Evolutionary conservation across 1,140 invertebrate species (phyloP), one percentile per base, ranked within the genome.

Genomic region (Zaprionus ghesquierei): DNA sequence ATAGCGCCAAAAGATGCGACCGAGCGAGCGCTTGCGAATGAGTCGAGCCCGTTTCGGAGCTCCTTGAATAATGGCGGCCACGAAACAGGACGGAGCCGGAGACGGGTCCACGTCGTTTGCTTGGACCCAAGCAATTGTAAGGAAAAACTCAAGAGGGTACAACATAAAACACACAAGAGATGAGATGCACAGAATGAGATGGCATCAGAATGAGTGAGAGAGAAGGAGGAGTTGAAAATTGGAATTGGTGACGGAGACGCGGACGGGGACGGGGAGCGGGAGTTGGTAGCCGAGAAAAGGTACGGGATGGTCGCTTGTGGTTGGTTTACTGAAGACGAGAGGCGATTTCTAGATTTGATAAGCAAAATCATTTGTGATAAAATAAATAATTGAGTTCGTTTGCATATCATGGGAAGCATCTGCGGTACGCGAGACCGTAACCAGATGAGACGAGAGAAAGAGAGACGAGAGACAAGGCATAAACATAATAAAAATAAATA

Each of bases 381-480:
- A 89, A 89, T 89, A 89, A 89, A 89, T 89, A 89, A 89, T 89
- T 89, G 84, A 89, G 84, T 89, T 89, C 84, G 84, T 89, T 89
- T 89, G 84, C 84, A 89, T 89, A 89, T 89, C 84, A 73, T 80
- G 84, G 84, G 74, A 84, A 84, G 75, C 77, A 89, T 89, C 84
- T 87, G 49, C 64, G 58, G 54, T 54, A 55, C 62, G 29, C 25
- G 44, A 35, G 46, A 20, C n/a, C 5, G 35, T n/a, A n/a, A n/a
- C n/a, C n/a, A 38, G 13, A 70, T 29, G 38, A 38, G 38, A 27
- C 58, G 65, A 69, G 65, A 50, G 20, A 25, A 18, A 54, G 23
- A 5, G 6, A 9, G 6, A 46, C 58, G 22, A 49, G n/a, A n/a
- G n/a, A n/a, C n/a, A n/a, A n/a, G n/a, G 33, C 18, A 60, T 23